phyloP scores from a whole-genome alignment of 2,113 vertebrate genomes.

The Phycodurus eques region DNA sequence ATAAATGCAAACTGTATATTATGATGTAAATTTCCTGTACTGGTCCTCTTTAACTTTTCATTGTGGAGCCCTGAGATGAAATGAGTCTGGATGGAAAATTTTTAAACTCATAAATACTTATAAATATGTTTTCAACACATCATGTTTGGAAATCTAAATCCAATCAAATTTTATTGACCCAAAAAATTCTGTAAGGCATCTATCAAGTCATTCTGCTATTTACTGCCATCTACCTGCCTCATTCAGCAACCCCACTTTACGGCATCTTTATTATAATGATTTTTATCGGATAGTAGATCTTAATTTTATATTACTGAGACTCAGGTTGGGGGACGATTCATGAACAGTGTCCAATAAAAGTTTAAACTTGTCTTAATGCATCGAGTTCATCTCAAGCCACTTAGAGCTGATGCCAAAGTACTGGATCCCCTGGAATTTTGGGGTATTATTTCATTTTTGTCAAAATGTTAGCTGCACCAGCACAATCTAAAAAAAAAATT shows the following conservation, averaged over 20 bases:
- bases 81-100: neutral
- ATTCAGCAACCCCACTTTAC: conserved; percentile 1
- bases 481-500: neutral
- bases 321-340: conserved; percentile 14
- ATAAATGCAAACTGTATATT: neutral
- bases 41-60: neutral
- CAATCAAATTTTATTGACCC: conserved; percentile 3
- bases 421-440: neutral
- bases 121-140: neutral
- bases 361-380: conserved; percentile 12
- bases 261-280: conserved; percentile 1
- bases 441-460: neutral
- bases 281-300: conserved; percentile 12
- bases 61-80: neutral
- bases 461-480: neutral
- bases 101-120: neutral
- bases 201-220: neutral
- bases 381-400: conserved; percentile 19
- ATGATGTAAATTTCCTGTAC: neutral
- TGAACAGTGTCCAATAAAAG: conserved; percentile 8
- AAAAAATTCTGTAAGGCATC: neutral
- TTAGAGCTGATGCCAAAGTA: neutral
- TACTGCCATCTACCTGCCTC: conserved; percentile 1
- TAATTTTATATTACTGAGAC: conserved; percentile 12
- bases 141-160: neutral